Evolutionary conservation across 2,888 invertebrate species (phyloP).

Genomic region (Andrena marginata): DNA sequence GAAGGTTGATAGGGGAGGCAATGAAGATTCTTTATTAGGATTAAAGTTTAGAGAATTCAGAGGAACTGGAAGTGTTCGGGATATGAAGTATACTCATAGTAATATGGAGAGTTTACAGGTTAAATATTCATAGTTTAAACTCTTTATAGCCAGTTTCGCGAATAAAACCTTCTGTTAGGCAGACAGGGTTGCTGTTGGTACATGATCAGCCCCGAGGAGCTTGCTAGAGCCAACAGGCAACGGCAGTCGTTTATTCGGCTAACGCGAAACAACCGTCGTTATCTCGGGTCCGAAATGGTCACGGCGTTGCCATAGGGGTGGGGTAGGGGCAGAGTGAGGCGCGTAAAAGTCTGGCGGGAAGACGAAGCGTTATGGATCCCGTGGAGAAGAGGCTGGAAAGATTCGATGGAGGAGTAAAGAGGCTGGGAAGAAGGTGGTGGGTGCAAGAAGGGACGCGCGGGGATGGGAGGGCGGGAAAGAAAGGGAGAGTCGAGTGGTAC

Average conservation of each 20-base stretch:
- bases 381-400: slow-evolving; percentile 15
- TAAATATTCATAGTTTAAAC: not conserved
- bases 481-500: slow-evolving; percentile 42
- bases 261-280: slow-evolving; percentile 31
- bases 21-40: too few species aligned
- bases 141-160: not conserved
- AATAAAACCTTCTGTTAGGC: not conserved
- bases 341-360: not conserved
- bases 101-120: not conserved
- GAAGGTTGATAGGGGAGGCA: too few species aligned
- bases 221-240: not conserved
- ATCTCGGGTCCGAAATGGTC: slow-evolving; percentile 22
- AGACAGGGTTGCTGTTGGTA: not conserved
- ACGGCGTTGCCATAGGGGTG: not conserved
- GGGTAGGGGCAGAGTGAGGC: not conserved
- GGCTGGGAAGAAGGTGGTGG: slow-evolving; percentile 9
- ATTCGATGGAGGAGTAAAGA: slow-evolving; percentile 24
- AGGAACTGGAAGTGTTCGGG: too few species aligned
- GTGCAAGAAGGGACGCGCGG: not conserved
- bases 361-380: slow-evolving; percentile 7
- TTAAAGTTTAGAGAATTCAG: too few species aligned
- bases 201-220: not conserved
- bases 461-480: not conserved
- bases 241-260: slow-evolving; percentile 32
- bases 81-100: too few species aligned